Percentiles rank a stretch among this genome's conserved stretches.
phyloP scores from a whole-genome alignment of 2,888 invertebrate genomes.

The Platycheirus albimanus region DNA sequence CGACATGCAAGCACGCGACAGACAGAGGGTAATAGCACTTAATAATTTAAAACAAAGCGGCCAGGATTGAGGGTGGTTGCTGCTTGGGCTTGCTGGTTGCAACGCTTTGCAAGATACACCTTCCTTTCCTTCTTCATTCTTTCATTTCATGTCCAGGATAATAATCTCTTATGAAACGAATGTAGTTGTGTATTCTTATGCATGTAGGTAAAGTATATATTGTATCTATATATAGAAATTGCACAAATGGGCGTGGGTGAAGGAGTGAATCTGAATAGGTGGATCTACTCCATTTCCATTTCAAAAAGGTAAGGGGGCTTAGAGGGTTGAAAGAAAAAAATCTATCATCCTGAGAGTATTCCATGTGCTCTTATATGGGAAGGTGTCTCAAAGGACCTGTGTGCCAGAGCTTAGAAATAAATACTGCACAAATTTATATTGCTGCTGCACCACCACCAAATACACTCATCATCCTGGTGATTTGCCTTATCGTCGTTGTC shows the following conservation, averaged over 20 bases:
- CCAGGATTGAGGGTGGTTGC: constrained; percentile 41
- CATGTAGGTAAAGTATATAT: no score
- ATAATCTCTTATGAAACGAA: constrained; percentile 41
- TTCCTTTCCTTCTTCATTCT: no score
- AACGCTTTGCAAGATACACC: constrained; percentile 51
- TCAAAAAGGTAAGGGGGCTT: constrained; percentile 3
- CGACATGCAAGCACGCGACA: constrained; percentile 72
- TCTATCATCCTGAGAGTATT: constrained; percentile 35
- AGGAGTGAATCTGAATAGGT: constrained; percentile 38
- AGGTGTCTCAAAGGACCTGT: constrained; percentile 69
- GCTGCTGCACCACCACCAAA: constrained; percentile 31
- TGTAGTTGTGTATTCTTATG: constrained; percentile 21
- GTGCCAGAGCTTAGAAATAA: constrained; percentile 56
- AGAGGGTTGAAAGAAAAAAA: constrained; percentile 37
- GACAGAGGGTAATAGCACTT: constrained; percentile 74
- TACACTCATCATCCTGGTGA: neutral
- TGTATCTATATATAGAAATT: no score
- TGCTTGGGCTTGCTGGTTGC: constrained; percentile 29
- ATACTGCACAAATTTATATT: constrained; percentile 56
- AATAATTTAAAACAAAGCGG: constrained; percentile 73
- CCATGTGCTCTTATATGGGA: constrained; percentile 29
- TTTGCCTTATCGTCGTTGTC: constrained; percentile 7
- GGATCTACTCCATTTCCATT: constrained; percentile 7
- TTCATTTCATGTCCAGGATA: constrained; percentile 63
- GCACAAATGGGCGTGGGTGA: constrained; percentile 29